Evolutionary conservation across 2,888 invertebrate genomes (phyloP).

Genomic region (Vesta saturnalis): DNA sequence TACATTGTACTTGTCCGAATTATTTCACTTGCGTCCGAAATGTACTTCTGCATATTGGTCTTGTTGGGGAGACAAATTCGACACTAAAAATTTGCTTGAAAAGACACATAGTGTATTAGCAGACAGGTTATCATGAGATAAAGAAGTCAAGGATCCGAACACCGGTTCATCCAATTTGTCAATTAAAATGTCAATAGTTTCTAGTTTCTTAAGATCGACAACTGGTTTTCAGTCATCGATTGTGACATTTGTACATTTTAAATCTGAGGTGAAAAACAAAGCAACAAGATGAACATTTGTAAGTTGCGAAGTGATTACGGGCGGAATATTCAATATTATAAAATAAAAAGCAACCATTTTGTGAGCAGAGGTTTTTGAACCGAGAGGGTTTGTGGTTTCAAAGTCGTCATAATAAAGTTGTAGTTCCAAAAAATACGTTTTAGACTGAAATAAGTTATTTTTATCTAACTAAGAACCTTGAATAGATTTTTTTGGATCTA

Average conservation of each 20-base stretch:
- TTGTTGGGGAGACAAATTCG: not conserved
- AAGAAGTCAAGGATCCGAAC: conserved; percentile 29
- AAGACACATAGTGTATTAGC: not conserved
- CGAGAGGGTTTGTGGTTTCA: conserved; percentile 41
- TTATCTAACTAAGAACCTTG: conserved; percentile 23
- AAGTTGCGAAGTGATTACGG: conserved; percentile 21
- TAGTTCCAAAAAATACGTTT: conserved; percentile 12
- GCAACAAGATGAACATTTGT: conserved; percentile 38
- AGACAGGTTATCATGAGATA: conserved; percentile 36
- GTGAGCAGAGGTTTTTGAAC: conserved; percentile 38
- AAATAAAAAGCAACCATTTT: conserved; percentile 44
- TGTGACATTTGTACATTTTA: conserved; percentile 26
- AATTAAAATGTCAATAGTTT: conserved; percentile 30
- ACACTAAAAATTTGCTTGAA: conserved; percentile 14
- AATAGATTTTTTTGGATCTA: not conserved
- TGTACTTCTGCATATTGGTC: conserved; percentile 9
- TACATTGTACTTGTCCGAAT: not conserved
- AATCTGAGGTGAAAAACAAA: conserved; percentile 36
- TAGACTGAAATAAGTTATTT: conserved; percentile 20
- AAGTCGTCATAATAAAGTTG: conserved; percentile 42
- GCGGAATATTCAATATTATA: conserved; percentile 36
- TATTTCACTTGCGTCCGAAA: not conserved
- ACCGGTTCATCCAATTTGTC: conserved; percentile 16
- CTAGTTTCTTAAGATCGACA: conserved; percentile 39
- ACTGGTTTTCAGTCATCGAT: conserved; percentile 33